phyloP scores from a whole-genome alignment of 2,797 vertebrate genomes.

The Enteromius argenteus region DNA sequence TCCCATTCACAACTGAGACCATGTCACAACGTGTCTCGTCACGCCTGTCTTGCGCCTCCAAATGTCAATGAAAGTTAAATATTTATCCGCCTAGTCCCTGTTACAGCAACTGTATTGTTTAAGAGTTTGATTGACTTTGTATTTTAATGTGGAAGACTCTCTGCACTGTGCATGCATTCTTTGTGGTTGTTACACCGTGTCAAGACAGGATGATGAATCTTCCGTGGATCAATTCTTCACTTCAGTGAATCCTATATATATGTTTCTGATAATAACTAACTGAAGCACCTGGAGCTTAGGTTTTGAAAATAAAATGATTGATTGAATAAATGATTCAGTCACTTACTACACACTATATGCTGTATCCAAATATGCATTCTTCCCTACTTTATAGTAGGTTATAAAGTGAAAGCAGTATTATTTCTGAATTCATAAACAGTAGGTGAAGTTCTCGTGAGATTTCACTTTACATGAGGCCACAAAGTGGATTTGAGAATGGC shows the following conservation, averaged over 20 bases:
- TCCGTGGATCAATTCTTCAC: not conserved
- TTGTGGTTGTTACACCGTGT: not conserved
- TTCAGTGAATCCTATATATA: not conserved
- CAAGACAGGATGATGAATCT: not conserved
- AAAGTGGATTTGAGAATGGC: too few relatives aligned
- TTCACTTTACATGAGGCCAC: too few relatives aligned
- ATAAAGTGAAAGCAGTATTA: not conserved
- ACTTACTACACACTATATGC: not conserved
- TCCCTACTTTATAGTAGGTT: not conserved
- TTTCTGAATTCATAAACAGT: too few relatives aligned
- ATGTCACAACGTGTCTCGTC: conserved; percentile 44
- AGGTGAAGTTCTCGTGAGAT: too few relatives aligned
- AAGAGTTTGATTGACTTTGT: conserved; percentile 18
- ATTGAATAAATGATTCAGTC: not conserved
- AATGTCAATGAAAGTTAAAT: conserved; percentile 53
- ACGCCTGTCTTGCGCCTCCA: conserved; percentile 43
- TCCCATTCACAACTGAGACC: conserved; percentile 37
- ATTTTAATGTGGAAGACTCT: conserved; percentile 26
- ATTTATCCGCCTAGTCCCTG: conserved; percentile 41
- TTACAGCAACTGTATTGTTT: conserved; percentile 29
- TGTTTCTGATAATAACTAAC: not conserved
- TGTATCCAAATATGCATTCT: not conserved
- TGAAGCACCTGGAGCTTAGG: not conserved
- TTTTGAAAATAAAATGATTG: not conserved
- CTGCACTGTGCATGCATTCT: not conserved